A percentile compares a stretch with the other conserved stretches of the same genome.
Conservation (phyloP, 2,888 invertebrate species). For the Hyposoter dolosus region DNA sequence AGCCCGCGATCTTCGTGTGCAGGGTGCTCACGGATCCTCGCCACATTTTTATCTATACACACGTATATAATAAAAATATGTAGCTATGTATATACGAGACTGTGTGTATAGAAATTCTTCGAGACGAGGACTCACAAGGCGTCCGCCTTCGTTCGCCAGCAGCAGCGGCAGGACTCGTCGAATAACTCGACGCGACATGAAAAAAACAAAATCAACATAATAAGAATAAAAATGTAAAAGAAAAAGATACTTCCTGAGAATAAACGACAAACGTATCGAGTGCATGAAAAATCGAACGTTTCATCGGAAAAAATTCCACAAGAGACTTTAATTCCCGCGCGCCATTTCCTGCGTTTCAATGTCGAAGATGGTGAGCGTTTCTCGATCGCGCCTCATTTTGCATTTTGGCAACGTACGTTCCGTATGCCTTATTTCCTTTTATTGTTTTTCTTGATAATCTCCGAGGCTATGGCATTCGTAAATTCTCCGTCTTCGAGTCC, state of each 20-base stretch:
- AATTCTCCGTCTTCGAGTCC: conserved; percentile 24
- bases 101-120: conserved; percentile 55
- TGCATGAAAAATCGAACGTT: conserved; percentile 64
- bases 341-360: conserved; percentile 30
- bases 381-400: conserved; percentile 30
- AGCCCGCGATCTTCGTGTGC: conserved; percentile 49
- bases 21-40: conserved; percentile 48
- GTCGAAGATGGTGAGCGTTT: conserved; percentile 35
- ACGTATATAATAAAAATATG: conserved; percentile 28
- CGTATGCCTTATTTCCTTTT: conserved; percentile 38
- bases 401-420: conserved; percentile 65
- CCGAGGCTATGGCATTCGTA: conserved; percentile 29
- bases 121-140: conserved; percentile 59
- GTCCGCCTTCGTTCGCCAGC: conserved; percentile 40
- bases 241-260: conserved; percentile 21
- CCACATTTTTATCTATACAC: conserved; percentile 43
- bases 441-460: conserved; percentile 29
- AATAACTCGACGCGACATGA: conserved; percentile 53
- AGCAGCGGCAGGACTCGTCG: conserved; percentile 52
- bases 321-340: conserved; percentile 5
- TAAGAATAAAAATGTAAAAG: conserved; percentile 7
- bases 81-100: neutral
- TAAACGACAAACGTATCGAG: conserved; percentile 59
- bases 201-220: conserved; percentile 28
- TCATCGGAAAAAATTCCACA: conserved; percentile 55